Percentiles rank a stretch among this genome's conserved stretches.
These are phyloP conservation scores for Macrosoma leucophasiata DNA, from an alignment of 2,888 invertebrate genomes.

Conservation along the genomic window DNA sequence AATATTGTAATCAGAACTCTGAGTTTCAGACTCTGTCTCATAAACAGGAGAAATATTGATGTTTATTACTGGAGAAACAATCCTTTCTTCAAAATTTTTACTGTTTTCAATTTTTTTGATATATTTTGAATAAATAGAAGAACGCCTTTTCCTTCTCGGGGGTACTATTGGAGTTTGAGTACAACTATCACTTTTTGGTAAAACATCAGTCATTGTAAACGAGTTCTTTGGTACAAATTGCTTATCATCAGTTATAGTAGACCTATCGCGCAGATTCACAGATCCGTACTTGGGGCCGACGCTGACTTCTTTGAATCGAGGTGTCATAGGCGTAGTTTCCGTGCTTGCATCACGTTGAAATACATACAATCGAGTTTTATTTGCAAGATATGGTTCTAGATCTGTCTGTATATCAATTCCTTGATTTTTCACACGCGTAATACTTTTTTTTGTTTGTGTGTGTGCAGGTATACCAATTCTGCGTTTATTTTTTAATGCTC, in stretches of 20 bases:
- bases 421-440: slow-evolving; percentile 74
- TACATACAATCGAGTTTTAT: slow-evolving; percentile 41
- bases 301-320: slow-evolving; percentile 65
- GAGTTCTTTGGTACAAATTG: slow-evolving; percentile 45
- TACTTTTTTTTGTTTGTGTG: slow-evolving; percentile 74
- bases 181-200: slow-evolving; percentile 37
- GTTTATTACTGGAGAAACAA: slow-evolving; percentile 67
- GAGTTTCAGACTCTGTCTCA: slow-evolving; percentile 54
- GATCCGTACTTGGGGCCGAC: slow-evolving; percentile 53
- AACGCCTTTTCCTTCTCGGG: slow-evolving; percentile 48
- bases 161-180: slow-evolving; percentile 55
- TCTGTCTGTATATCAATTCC: slow-evolving; percentile 73
- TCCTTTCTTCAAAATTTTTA: slow-evolving; percentile 39
- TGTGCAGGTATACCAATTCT: slow-evolving; percentile 69
- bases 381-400: slow-evolving; percentile 54
- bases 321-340: slow-evolving; percentile 61
- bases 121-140: slow-evolving; percentile 33
- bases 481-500: slow-evolving; percentile 71
- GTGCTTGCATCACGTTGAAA: slow-evolving; percentile 50
- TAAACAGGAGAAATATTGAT: slow-evolving; percentile 77
- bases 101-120: slow-evolving; percentile 31
- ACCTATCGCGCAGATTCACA: slow-evolving; percentile 44
- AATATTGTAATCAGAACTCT: slow-evolving; percentile 69
- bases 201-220: slow-evolving; percentile 54
- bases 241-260: slow-evolving; percentile 49